phyloP scores from a whole-genome alignment of 2,888 invertebrate species.

The Melanotus villosus region DNA sequence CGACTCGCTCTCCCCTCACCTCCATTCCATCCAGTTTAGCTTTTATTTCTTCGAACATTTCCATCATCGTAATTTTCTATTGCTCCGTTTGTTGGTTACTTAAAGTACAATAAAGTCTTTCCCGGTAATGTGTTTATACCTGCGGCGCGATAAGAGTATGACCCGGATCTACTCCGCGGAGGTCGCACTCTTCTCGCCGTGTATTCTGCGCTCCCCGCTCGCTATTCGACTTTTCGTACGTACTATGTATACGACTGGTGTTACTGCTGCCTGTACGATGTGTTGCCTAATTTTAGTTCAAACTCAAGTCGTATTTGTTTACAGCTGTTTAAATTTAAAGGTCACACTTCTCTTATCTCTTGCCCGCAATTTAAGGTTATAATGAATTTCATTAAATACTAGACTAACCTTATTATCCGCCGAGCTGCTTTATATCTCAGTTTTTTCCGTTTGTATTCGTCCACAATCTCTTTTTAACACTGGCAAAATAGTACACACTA shows the following conservation, averaged over 20 bases:
- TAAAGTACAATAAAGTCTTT: too few relatives aligned
- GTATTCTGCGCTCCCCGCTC: too few relatives aligned
- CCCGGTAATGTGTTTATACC: slow-evolving; percentile 3
- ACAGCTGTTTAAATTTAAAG: background rate
- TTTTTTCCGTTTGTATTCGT: background rate
- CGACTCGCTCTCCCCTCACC: background rate
- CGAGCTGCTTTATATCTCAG: slow-evolving; percentile 5
- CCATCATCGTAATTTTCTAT: background rate
- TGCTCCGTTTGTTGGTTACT: background rate
- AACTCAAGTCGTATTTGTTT: background rate
- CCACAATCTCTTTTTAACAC: background rate
- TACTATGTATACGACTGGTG: background rate
- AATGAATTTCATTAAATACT: slow-evolving; percentile 4
- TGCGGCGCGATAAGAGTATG: slow-evolving; percentile 3
- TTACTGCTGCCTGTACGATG: background rate
- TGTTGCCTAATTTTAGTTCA: slow-evolving; percentile 1
- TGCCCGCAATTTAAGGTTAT: background rate
- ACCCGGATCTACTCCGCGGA: too few relatives aligned
- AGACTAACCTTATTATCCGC: slow-evolving; percentile 3
- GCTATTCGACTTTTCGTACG: too few relatives aligned
- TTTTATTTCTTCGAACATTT: background rate
- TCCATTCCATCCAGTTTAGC: background rate
- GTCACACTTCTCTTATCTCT: background rate
- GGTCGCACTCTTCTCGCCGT: background rate
- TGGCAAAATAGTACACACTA: slow-evolving; percentile 4